A percentile compares a stretch with the other conserved stretches of the same genome.
phyloP scores from a whole-genome alignment of 2,113 vertebrate genomes.

The Macquaria ambigua region DNA sequence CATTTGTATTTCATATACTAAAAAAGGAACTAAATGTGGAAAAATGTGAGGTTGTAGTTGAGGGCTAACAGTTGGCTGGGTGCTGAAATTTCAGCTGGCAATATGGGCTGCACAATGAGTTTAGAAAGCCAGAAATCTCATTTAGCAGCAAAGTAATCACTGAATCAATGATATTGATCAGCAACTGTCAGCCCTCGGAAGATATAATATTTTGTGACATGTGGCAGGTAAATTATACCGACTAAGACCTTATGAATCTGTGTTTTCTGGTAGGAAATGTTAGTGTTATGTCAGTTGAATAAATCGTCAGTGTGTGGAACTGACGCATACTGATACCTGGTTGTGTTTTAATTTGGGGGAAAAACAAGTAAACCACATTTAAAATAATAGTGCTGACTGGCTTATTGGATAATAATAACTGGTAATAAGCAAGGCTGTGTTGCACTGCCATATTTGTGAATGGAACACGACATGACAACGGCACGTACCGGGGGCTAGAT shows the following conservation, averaged over 20 bases:
- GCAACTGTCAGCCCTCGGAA: neutral
- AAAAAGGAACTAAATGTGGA: neutral
- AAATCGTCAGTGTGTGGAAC: neutral
- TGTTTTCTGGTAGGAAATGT: constrained; percentile 11
- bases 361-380: neutral
- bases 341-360: constrained; percentile 2
- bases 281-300: constrained; percentile 2
- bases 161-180: constrained; percentile 27
- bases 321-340: neutral
- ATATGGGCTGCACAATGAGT: neutral
- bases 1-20: neutral
- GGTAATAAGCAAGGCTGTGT: constrained; percentile 7
- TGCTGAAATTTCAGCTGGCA: neutral
- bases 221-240: neutral
- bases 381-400: neutral
- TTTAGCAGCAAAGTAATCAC: constrained; percentile 1
- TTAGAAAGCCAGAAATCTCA: constrained; percentile 4
- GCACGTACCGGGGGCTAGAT: constrained; percentile 17
- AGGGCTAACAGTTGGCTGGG: neutral
- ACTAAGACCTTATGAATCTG: neutral
- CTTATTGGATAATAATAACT: constrained; percentile 30
- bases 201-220: neutral
- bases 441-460: constrained; percentile 10
- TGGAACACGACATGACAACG: constrained; percentile 31
- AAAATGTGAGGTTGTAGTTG: neutral